phyloP scores from a whole-genome alignment of 2,888 invertebrate species.

The Pollenia angustigena region DNA sequence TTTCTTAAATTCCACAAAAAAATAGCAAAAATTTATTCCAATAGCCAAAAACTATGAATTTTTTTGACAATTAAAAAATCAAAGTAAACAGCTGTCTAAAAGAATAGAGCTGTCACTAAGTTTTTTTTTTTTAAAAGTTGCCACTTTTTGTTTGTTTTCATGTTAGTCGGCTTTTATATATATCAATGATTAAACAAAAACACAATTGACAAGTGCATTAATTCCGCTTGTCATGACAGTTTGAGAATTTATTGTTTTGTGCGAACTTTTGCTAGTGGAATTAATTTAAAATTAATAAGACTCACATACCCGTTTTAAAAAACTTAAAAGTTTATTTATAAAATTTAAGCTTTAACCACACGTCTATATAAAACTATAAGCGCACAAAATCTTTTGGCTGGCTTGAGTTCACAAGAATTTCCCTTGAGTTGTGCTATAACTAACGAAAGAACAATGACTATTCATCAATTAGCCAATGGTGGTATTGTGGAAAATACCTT shows the following conservation, averaged over 20 bases:
- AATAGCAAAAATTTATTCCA: constrained; percentile 17
- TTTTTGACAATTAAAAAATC: not conserved
- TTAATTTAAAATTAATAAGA: constrained; percentile 43
- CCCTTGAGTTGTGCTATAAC: constrained; percentile 43
- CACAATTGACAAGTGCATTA: constrained; percentile 62
- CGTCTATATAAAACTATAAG: not conserved
- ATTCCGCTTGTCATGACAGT: constrained; percentile 73
- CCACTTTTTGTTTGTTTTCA: constrained; percentile 38
- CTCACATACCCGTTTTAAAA: not conserved
- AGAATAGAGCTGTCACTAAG: constrained; percentile 10
- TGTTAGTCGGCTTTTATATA: constrained; percentile 10
- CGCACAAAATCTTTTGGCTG: constrained; percentile 56
- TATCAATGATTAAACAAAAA: constrained; percentile 35
- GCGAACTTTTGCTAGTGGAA: constrained; percentile 40
- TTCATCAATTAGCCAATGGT: constrained; percentile 62
- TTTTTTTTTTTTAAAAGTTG: not conserved
- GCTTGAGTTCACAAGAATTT: constrained; percentile 47
- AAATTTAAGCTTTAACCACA: constrained; percentile 38
- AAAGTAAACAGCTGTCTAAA: constrained; percentile 46
- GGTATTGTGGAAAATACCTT: constrained; percentile 87
- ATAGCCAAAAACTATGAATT: not conserved
- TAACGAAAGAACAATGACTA: constrained; percentile 46
- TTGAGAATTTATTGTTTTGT: constrained; percentile 59
- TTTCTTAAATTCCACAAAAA: constrained; percentile 25
- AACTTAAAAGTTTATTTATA: constrained; percentile 20